Conservation (phyloP, 2,797 vertebrate species). For the Megalops cyprinoides region DNA sequence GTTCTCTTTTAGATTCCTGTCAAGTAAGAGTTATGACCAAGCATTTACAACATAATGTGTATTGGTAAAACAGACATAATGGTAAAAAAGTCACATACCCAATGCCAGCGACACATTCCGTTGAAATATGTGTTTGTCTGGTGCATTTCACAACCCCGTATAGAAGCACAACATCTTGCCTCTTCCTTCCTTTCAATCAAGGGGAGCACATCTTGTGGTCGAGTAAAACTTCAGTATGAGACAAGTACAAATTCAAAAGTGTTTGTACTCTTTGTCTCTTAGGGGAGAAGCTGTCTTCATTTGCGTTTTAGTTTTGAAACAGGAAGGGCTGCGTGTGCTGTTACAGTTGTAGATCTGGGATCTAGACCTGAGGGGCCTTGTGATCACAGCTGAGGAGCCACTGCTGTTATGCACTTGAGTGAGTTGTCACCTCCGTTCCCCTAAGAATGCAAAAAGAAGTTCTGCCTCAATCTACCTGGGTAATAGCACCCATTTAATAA, state of each 20-base stretch:
- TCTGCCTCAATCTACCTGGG: no score
- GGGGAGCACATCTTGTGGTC: background rate
- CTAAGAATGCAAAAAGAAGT: background rate
- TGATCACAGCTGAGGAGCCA: background rate
- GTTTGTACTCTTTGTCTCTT: background rate
- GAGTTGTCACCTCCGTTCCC: background rate
- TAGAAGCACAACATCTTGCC: background rate
- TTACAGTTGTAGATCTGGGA: background rate
- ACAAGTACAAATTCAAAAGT: no score
- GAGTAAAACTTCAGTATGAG: no score
- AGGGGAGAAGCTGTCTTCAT: background rate
- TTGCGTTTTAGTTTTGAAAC: background rate
- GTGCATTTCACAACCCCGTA: no score
- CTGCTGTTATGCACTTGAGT: background rate
- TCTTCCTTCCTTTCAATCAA: background rate
- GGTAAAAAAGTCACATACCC: no score
- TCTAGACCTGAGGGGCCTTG: background rate
- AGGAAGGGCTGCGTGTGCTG: constrained; percentile 1
- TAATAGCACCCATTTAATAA: background rate
- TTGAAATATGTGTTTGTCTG: background rate
- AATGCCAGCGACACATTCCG: background rate
- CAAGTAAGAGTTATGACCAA: constrained; percentile 1
- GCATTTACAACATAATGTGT: background rate
- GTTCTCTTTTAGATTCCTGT: background rate
- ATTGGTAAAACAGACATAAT: background rate